Evolutionary conservation across 2,113 vertebrate genomes (phyloP), one percentile per base, ranked within the genome.

Genomic region (Columbina picui): DNA sequence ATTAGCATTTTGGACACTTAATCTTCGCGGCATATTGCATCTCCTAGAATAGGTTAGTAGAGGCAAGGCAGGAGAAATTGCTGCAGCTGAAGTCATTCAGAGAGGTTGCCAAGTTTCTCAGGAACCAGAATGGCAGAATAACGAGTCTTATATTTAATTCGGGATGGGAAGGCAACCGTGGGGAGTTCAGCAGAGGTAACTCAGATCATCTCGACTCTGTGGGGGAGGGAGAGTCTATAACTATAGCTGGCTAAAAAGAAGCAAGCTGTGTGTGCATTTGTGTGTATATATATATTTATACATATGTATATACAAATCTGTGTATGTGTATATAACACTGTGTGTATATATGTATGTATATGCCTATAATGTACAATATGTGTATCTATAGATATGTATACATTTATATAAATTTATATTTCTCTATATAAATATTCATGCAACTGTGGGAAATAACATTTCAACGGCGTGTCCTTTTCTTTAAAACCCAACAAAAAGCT

Each of bases 361-460:
- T 95, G 91, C 80, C 76, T 90, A 70, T 21, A 19, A 64, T 97
- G 95, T 97, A 97, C 39, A 84, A 95, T 93, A 94, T 8, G 23
- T 97, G 96, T 96, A 96, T 84, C 94, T 96, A 96, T 81, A 96
- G 73, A 96, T 95, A 90, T 90, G 94, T 90, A 94, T 92, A 97
- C 90, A 94, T 96, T 96, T 96, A 84, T 97, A 97, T 89, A 77
- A 92, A 95, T 97, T 97, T 97, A 12, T 97, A 96, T 97, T 97
- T 97, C 96, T 97, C 94, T 94, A 93, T 92, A 93, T 94, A 94
- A 90, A 92, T 95, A 90, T 41, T 94, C 94, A 94, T 78, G 73
- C 80, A 87, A 52, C 84, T 81, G 52, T 57, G 89, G 73, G 65
- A 89, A 94, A 68, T 70, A 49, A 52, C 77, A 87, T 77, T 77